phyloP scores from a whole-genome alignment of 2,888 invertebrate species.

The Oconnorella tubifera region DNA sequence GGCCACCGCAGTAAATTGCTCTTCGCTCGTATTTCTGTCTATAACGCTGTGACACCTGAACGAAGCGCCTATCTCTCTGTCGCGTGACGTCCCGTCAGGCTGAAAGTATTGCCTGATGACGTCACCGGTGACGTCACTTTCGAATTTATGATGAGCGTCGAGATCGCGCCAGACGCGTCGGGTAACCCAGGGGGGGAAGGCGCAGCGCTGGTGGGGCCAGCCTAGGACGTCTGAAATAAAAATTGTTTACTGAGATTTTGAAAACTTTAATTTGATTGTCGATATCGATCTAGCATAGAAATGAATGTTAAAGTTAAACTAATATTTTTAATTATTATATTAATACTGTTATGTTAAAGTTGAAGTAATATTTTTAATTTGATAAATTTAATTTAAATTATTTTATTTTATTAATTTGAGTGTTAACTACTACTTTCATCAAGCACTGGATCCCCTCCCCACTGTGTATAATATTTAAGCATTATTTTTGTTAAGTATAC shows the following conservation, averaged over 20 bases:
- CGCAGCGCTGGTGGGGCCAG: slow-evolving; percentile 19
- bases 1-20: slow-evolving; percentile 4
- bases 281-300: too few species aligned
- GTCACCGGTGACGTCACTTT: slow-evolving; percentile 10
- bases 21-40: background rate
- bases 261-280: too few species aligned
- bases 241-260: too few species aligned
- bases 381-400: background rate
- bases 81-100: background rate
- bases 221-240: slow-evolving; percentile 15
- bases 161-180: slow-evolving; percentile 22
- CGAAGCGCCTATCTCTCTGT: background rate
- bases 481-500: too few species aligned
- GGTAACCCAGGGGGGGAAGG: slow-evolving; percentile 21
- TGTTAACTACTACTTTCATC: background rate
- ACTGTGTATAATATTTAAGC: too few species aligned
- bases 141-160: slow-evolving; percentile 15
- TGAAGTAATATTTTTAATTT: background rate
- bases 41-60: slow-evolving; percentile 6
- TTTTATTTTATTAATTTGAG: background rate
- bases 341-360: background rate
- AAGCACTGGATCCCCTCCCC: too few species aligned
- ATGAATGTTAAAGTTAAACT: too few species aligned
- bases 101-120: slow-evolving; percentile 18
- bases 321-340: background rate